Evolutionary conservation across 2,888 invertebrate species (phyloP).

Genomic region (Drosophila greeni): DNA sequence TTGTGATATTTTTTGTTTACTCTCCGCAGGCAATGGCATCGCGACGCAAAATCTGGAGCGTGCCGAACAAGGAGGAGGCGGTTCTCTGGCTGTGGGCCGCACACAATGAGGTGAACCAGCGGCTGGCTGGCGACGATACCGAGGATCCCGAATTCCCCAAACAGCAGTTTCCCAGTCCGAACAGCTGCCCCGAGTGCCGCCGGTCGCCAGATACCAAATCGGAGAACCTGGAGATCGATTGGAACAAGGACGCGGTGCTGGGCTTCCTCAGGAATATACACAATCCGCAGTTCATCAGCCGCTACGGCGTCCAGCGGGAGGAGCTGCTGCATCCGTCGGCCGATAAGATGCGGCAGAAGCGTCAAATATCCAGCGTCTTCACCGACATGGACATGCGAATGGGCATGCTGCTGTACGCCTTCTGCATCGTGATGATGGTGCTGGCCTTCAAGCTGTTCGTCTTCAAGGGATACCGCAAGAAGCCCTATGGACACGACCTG

Average conservation of each 20-base stretch:
- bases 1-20: slow-evolving; percentile 2
- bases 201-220: slow-evolving; percentile 56
- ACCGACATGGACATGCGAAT: slow-evolving; percentile 84
- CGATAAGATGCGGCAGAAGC: slow-evolving; percentile 73
- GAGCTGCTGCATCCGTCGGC: slow-evolving; percentile 62
- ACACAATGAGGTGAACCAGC: slow-evolving; percentile 94
- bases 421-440: slow-evolving; percentile 86
- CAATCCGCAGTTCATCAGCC: slow-evolving; percentile 73
- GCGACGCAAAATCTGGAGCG: slow-evolving; percentile 84
- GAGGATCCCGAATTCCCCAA: slow-evolving; percentile 96
- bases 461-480: slow-evolving; percentile 83
- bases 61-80: slow-evolving; percentile 85
- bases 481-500: slow-evolving; percentile 84
- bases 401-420: slow-evolving; percentile 86
- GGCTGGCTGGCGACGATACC: slow-evolving; percentile 90
- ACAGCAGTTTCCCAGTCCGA: slow-evolving; percentile 88
- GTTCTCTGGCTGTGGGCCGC: slow-evolving; percentile 96
- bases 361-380: slow-evolving; percentile 75
- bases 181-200: slow-evolving; percentile 84
- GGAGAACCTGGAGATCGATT: slow-evolving; percentile 57
- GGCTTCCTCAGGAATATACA: slow-evolving; percentile 77
- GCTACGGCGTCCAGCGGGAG: slow-evolving; percentile 71
- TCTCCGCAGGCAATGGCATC: slow-evolving; percentile 85
- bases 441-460: slow-evolving; percentile 88
- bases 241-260: slow-evolving; percentile 76